These are phyloP conservation scores for Halcyon senegalensis DNA, from an alignment of 2,113 vertebrate species.

Conservation along the genomic window DNA sequence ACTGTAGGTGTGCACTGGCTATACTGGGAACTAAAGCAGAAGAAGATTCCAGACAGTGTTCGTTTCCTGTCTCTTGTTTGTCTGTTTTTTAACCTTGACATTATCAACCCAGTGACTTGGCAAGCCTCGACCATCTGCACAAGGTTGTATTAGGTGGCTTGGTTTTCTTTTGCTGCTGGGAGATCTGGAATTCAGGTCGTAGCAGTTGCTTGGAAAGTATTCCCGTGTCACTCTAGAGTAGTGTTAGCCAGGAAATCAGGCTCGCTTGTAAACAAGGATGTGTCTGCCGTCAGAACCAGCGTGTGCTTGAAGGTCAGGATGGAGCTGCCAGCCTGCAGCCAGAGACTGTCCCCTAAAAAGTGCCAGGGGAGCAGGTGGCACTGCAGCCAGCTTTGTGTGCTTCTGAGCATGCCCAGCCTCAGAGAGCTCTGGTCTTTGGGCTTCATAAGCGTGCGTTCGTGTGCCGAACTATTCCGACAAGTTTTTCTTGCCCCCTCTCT, in stretches of 20 bases:
- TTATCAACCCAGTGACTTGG: background rate
- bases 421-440: background rate
- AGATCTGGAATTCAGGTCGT: background rate
- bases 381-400: background rate
- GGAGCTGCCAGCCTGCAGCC: background rate
- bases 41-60: background rate
- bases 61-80: background rate
- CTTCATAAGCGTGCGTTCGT: rapidly evolving
- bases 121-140: background rate
- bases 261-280: background rate
- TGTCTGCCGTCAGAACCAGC: background rate
- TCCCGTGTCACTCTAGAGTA: background rate
- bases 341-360: background rate
- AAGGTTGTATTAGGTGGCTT: background rate
- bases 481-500: background rate
- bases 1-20: background rate
- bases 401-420: background rate
- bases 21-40: background rate
- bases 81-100: background rate
- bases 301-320: background rate
- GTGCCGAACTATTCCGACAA: background rate
- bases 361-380: background rate
- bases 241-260: background rate
- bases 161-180: background rate
- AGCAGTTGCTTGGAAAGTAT: background rate